These are phyloP conservation scores for Ceramica pisi DNA, from an alignment of 2,888 invertebrate species.

Conservation along the genomic window DNA sequence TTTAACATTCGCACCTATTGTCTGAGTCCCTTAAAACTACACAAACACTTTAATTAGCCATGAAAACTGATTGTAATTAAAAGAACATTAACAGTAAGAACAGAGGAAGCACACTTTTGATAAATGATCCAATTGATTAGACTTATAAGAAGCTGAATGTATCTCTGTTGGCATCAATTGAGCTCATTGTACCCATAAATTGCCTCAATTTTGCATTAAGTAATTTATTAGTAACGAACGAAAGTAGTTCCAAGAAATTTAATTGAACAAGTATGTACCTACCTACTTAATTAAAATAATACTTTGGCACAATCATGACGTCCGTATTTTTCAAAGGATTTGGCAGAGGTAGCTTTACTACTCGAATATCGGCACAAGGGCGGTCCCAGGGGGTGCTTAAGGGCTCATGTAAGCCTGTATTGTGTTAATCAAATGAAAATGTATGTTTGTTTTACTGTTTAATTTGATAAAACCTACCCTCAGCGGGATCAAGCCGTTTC, in stretches of 20 bases:
- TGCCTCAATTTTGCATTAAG: slow-evolving; percentile 25
- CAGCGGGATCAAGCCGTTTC: too few species aligned
- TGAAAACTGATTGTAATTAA: slow-evolving; percentile 4
- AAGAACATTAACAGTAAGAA: slow-evolving; percentile 3
- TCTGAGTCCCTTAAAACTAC: not conserved
- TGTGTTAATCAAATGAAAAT: too few species aligned
- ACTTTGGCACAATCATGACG: too few species aligned
- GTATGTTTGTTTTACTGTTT: too few species aligned
- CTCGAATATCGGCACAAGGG: too few species aligned
- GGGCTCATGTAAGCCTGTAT: too few species aligned
- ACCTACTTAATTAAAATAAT: too few species aligned
- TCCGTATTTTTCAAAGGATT: not conserved
- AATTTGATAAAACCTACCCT: too few species aligned
- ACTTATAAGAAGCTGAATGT: slow-evolving; percentile 32
- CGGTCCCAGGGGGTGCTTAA: too few species aligned
- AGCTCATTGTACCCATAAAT: slow-evolving; percentile 50
- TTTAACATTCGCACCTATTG: not conserved
- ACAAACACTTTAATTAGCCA: slow-evolving; percentile 11
- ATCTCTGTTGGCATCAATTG: slow-evolving; percentile 55
- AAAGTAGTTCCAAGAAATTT: slow-evolving; percentile 8
- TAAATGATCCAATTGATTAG: slow-evolving; percentile 41
- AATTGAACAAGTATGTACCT: not conserved
- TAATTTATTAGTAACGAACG: slow-evolving; percentile 8
- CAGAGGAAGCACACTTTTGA: slow-evolving; percentile 20
- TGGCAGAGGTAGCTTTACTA: too few species aligned